Evolutionary conservation across 37 sponge, comb jelly and placozoan genomes (phyloP).

Genomic region (Ephydatia muelleri): DNA sequence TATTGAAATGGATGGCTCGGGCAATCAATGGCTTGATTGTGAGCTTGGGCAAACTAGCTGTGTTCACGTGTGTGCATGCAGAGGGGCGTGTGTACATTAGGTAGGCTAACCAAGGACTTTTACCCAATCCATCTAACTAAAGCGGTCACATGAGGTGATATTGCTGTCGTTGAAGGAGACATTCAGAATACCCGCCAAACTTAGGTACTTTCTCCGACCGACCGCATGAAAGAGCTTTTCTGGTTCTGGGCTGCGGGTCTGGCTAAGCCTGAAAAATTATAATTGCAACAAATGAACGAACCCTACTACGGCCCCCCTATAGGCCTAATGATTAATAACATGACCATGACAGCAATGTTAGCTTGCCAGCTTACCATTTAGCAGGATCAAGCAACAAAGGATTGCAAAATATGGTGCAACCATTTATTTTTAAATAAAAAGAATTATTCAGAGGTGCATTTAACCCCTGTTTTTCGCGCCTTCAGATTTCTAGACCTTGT

Average conservation of each 20-base stretch:
- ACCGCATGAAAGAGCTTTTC: too few species aligned
- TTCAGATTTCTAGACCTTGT: neutral
- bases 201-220: too few species aligned
- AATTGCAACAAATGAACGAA: neutral
- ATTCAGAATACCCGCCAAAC: neutral
- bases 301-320: neutral
- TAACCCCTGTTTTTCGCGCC: neutral
- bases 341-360: neutral
- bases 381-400: neutral
- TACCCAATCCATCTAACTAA: neutral
- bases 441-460: neutral
- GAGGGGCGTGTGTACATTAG: slow-evolving; percentile 1
- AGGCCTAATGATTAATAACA: neutral
- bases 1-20: too few species aligned
- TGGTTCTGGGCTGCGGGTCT: too few species aligned
- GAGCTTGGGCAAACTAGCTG: slow-evolving; percentile 1
- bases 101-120: neutral
- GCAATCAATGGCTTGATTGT: neutral
- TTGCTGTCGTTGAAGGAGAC: neutral
- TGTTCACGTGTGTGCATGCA: slow-evolving; percentile 1
- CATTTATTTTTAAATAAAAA: slow-evolving; percentile 1
- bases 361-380: neutral
- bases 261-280: too few species aligned
- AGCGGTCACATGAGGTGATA: neutral
- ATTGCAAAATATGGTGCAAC: neutral